Evolutionary conservation across 2,888 invertebrate genomes (phyloP).

Genomic region (Molorchus minor): DNA sequence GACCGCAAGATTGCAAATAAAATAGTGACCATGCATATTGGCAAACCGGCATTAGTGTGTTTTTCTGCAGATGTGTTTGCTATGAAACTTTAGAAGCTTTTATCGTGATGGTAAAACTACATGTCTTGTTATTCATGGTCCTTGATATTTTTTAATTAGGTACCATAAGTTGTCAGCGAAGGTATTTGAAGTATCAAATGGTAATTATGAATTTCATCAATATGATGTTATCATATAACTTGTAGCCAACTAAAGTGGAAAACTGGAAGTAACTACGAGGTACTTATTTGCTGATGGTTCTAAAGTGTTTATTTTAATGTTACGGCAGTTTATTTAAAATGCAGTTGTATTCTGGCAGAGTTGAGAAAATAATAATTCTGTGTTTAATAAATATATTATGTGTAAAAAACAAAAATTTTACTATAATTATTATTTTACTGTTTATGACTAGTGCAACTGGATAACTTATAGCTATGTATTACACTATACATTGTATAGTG

Average conservation of each 20-base stretch:
- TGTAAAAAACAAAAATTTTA: too few relatives aligned
- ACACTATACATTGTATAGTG: too few relatives aligned
- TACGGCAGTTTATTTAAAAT: too few relatives aligned
- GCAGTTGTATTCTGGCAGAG: too few relatives aligned
- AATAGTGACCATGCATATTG: background rate
- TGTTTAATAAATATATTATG: too few relatives aligned
- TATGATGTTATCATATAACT: slow-evolving; percentile 13
- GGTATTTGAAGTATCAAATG: slow-evolving; percentile 12
- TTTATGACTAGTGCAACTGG: too few relatives aligned
- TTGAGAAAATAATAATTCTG: too few relatives aligned
- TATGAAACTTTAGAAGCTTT: slow-evolving; percentile 3
- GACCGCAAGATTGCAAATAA: too few relatives aligned
- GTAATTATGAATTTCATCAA: slow-evolving; percentile 13
- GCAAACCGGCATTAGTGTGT: slow-evolving; percentile 1
- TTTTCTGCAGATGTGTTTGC: background rate
- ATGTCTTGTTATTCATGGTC: background rate
- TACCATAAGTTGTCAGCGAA: background rate
- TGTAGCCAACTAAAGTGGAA: slow-evolving; percentile 12
- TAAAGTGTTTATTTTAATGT: slow-evolving; percentile 18
- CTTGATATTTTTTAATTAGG: background rate
- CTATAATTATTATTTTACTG: too few relatives aligned
- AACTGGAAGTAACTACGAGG: slow-evolving; percentile 15
- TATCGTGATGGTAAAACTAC: slow-evolving; percentile 1
- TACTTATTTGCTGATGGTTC: slow-evolving; percentile 8
- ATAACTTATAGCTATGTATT: too few relatives aligned